A percentile compares a stretch with the other conserved stretches of the same genome.
Evolutionary conservation across 2,113 vertebrate species (phyloP).

Genomic region (Rhabdornis inornatus): DNA sequence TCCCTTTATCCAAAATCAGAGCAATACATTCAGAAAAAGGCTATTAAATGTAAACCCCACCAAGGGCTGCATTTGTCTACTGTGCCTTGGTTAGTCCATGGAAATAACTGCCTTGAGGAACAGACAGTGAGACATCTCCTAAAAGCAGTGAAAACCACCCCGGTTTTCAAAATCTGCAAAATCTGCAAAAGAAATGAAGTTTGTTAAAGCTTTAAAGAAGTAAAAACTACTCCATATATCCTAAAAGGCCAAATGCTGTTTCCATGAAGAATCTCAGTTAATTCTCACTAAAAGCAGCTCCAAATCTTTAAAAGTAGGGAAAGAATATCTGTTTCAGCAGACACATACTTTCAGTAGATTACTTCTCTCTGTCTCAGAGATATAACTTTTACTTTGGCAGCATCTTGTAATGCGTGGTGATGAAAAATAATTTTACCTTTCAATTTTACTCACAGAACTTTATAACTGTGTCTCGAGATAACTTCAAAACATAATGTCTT

Average conservation of each 20-base stretch:
- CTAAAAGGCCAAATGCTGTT: background rate
- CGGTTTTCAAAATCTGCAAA: no score
- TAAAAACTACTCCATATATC: background rate
- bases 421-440: constrained; percentile 6
- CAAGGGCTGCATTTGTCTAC: background rate
- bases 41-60: background rate
- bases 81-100: background rate
- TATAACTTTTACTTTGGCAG: background rate
- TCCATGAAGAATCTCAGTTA: background rate
- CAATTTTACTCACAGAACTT: constrained; percentile 5
- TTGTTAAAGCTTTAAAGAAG: background rate
- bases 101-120: background rate
- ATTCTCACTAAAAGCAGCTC: background rate
- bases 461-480: background rate
- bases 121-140: background rate
- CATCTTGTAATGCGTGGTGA: background rate
- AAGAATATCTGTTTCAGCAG: constrained; percentile 18
- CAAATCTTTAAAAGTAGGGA: background rate
- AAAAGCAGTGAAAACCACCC: background rate
- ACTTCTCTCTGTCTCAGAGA: background rate
- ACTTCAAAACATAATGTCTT: background rate
- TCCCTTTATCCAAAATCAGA: background rate
- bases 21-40: background rate
- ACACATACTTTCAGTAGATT: background rate
- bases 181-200: background rate